Base-by-base conservation (phyloP, 2,113 vertebrate genomes). In the Perca schrenkii region DNA sequence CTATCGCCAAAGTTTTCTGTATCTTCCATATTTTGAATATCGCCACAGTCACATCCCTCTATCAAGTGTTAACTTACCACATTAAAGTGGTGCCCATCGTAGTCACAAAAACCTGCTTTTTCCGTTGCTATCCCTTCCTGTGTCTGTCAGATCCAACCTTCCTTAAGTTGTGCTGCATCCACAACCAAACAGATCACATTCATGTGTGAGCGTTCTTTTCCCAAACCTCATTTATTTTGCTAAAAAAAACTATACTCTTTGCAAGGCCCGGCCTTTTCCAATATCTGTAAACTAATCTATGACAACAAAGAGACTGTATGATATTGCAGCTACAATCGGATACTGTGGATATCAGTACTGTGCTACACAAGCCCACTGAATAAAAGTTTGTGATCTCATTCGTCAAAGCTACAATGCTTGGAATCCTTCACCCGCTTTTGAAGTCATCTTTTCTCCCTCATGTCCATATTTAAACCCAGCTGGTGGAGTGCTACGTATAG, bases 251-350 rank as follows among this genome's bases (percentile, higher is more conserved):
- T 21, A 46, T 69, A 56, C 53, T 34, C 54, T 66, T 72, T 82
- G 12, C 79, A 94, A 94, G 94, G 92, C 88, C 93, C 92, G 88
- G 92, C 93, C 94, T 90, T 84, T 43, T 91, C 90, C 88, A 80
- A 79, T 69, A 86, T 88, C 85, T 86, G 81, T 77, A 74, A 74
- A 74, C 80, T 80, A 56, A 60, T 56, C 72, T 80, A 53, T 77
- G 81, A 90, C 62, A 74, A 60, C 53, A 49, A 69, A 60, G 69
- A 83, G 46, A 58, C 16, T 64, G 86, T 65, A 8, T 76, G 79
- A 79, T 81, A 19, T 56, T 82, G 12, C 64, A 22, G 54, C 82
- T 80, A 83, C 62, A 58, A 47, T 58, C 79, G 71, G 36, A 73
- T 43, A 40, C 75, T 77, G 69, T 53, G 57, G 64, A n/a, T 25